Percentiles rank a stretch among this genome's conserved stretches.
Evolutionary conservation across 2,888 invertebrate genomes (phyloP).

Genomic region (Chalcosyrphus nemorum): DNA sequence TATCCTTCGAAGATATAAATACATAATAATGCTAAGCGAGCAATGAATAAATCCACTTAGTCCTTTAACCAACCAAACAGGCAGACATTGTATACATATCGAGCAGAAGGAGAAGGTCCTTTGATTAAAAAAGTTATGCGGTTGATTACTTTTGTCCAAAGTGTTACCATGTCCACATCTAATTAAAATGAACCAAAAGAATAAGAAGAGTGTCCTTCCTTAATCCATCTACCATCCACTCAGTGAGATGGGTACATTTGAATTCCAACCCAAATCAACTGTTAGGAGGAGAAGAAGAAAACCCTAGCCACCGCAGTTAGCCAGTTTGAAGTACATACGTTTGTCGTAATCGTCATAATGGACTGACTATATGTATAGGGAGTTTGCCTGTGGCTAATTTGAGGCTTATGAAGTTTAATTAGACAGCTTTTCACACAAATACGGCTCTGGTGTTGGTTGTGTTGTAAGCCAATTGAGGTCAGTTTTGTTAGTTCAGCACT

Average conservation of each 20-base stretch:
- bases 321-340: background rate
- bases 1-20: background rate
- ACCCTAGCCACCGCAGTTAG: too few species aligned
- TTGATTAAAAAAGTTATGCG: constrained; percentile 3
- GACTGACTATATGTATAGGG: constrained; percentile 6
- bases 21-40: background rate
- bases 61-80: background rate
- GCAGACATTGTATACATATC: too few species aligned
- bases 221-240: background rate
- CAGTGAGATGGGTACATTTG: background rate
- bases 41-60: background rate
- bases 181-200: constrained; percentile 4
- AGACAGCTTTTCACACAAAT: constrained; percentile 24
- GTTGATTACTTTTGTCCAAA: background rate
- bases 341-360: constrained; percentile 7
- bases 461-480: background rate
- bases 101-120: background rate
- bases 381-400: constrained; percentile 23
- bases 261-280: too few species aligned
- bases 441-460: background rate
- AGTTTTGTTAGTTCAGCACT: constrained; percentile 5
- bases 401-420: constrained; percentile 53
- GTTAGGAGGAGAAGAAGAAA: background rate
- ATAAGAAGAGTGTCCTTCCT: background rate
- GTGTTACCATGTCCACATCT: background rate